Evolutionary conservation across 1,140 invertebrate genomes (phyloP), one percentile per base, ranked within the genome.

Genomic region (Caenorhabditis briggsae): DNA sequence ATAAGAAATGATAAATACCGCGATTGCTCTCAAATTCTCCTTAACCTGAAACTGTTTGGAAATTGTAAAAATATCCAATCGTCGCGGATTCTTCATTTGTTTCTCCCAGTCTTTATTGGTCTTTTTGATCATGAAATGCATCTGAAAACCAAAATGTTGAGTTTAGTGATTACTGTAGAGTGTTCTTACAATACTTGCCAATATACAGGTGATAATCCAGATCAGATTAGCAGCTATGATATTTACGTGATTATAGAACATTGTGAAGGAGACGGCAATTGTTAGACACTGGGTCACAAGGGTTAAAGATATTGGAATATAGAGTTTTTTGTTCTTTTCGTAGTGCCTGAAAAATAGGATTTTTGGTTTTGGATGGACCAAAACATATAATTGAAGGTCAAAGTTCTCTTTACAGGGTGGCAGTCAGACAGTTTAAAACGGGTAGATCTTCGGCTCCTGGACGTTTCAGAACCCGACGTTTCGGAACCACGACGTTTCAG

Each of bases 41-140:
- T 58, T 58, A n/a, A 33, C 59, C 9, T 64, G 59, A 33, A 64
- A 64, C 16, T 64, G 59, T 33, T 64, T 20, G 33, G 59, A 64
- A 7, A 64, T 33, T n/a, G 59, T 64, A 11, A 64, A 64, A 33
- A 64, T 25, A 14, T 33, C 11, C 16, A 33, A 12, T 16, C 59
- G 2, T 2, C 20, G 20, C 1, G 59, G 59, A 64, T 64, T 64
- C 7, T 25, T 64, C 23, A 64, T 64, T 12, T 64, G 8, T 12
- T 33, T 64, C 18, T 64, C 23, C 20, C 20, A 64, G 11, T 64
- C 25, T 64, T 64, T 33, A 23, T 64, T 64, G 23, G 18, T 33
- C 9, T 33, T 64, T 33, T 64, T 64, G 25, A 64, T 64, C 11
- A 64, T 33, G 11, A 64, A 64, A 16, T 64, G 25, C 20, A 33